Evolutionary conservation across 2,888 invertebrate genomes (phyloP).

Genomic region (Smittia sp.): DNA sequence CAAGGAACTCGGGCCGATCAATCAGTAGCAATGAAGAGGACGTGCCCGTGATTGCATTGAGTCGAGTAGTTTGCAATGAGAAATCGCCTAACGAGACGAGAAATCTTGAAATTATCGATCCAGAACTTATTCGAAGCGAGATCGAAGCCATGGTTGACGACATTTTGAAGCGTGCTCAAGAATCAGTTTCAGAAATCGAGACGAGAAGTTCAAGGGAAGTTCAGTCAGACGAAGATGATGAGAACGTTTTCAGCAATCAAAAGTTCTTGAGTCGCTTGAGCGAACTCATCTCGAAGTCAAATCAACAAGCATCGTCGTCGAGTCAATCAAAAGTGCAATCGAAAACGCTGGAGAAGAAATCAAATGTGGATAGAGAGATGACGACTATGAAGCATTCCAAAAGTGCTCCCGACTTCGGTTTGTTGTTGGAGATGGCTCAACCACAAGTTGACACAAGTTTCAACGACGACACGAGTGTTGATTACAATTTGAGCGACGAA

Average conservation of each 20-base stretch:
- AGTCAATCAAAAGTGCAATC: background rate
- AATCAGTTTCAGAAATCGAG: constrained; percentile 10
- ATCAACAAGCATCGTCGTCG: constrained; percentile 3
- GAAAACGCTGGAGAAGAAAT: background rate
- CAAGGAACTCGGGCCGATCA: background rate
- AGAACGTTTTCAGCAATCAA: constrained; percentile 24
- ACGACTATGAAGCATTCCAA: constrained; percentile 14
- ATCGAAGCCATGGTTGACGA: constrained; percentile 24
- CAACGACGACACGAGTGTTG: background rate
- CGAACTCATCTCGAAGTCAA: constrained; percentile 20
- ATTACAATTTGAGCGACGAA: background rate
- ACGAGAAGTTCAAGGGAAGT: background rate
- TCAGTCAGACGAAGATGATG: background rate
- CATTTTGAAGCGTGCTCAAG: background rate
- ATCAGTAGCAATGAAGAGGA: background rate
- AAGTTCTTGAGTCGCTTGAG: constrained; percentile 33
- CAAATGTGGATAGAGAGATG: background rate
- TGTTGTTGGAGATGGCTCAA: background rate
- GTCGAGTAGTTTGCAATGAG: background rate
- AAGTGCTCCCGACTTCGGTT: constrained; percentile 24
- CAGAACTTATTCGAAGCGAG: background rate
- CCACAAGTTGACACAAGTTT: background rate
- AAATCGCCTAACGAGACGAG: background rate
- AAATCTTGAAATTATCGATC: background rate
- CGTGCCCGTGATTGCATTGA: background rate